Evolutionary conservation across 2,888 invertebrate species (phyloP).

Genomic region (Tortrix viridana): DNA sequence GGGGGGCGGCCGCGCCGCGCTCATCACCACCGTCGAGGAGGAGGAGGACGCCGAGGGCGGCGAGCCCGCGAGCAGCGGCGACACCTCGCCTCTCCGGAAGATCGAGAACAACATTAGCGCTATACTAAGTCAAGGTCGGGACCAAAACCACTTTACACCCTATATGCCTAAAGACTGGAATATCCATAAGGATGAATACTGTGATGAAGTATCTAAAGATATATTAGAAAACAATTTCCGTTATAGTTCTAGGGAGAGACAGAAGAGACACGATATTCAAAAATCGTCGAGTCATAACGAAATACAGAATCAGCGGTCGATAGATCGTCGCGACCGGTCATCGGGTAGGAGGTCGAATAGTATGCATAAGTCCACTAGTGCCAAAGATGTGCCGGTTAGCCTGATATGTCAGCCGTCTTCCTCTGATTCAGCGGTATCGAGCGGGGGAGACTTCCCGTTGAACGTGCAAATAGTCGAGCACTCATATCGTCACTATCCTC

Average conservation of each 20-base stretch:
- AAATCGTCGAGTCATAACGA: constrained; percentile 86
- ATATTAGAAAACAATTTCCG: constrained; percentile 80
- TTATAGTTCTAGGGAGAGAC: constrained; percentile 81
- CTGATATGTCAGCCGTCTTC: constrained; percentile 81
- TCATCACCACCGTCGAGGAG: constrained; percentile 89
- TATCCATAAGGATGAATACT: constrained; percentile 84
- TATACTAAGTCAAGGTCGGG: constrained; percentile 85
- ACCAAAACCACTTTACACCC: constrained; percentile 81
- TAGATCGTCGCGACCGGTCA: constrained; percentile 79
- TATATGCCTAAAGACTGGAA: constrained; percentile 84
- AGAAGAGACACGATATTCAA: constrained; percentile 83
- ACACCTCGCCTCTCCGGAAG: constrained; percentile 87
- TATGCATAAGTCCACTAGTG: constrained; percentile 90
- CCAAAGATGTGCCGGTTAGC: constrained; percentile 87
- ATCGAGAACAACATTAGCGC: constrained; percentile 90
- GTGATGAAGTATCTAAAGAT: constrained; percentile 81
- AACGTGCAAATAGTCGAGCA: constrained; percentile 88
- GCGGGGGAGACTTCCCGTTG: constrained; percentile 84
- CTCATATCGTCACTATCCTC: constrained; percentile 73
- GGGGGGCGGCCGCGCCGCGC: constrained; percentile 84
- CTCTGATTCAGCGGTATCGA: constrained; percentile 80
- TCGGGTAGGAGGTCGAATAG: constrained; percentile 83
- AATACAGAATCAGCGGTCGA: constrained; percentile 81
- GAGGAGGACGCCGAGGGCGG: constrained; percentile 85
- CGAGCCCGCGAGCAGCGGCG: constrained; percentile 84